Conservation (phyloP, 2,797 vertebrate genomes). For the Pseudochirops cupreus region DNA sequence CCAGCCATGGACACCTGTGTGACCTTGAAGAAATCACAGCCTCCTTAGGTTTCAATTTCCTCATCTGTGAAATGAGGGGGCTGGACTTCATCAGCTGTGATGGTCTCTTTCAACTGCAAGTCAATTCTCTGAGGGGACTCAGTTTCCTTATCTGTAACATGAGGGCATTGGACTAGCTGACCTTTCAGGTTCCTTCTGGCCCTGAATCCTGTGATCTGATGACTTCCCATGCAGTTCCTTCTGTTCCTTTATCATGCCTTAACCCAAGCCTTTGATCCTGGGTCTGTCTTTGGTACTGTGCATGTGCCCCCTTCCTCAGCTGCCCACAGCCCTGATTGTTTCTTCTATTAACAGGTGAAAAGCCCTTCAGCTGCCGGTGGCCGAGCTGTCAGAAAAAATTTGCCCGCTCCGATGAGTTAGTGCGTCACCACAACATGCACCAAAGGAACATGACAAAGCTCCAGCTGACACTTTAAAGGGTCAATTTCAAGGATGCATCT, state of each 20-base stretch:
- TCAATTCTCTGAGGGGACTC: not conserved
- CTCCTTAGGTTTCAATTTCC: not conserved
- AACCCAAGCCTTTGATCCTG: constrained; percentile 8
- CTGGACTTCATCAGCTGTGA: not conserved
- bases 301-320: rapidly evolving
- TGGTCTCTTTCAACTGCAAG: not conserved
- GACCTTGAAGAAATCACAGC: not conserved
- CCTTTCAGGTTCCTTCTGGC: not conserved
- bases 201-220: not conserved
- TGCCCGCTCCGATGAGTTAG: constrained; percentile 98
- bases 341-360: constrained; percentile 94
- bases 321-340: constrained; percentile 67
- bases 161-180: not conserved
- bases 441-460: constrained; percentile 99
- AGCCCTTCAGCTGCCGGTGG: constrained; percentile 98
- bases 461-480: constrained; percentile 92
- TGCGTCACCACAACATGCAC: constrained; percentile 99
- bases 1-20: not conserved
- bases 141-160: not conserved
- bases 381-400: constrained; percentile 99
- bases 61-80: not conserved
- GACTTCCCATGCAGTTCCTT: not conserved
- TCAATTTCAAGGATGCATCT: constrained; percentile 55
- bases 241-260: constrained; percentile 10
- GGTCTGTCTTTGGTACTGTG: constrained; percentile 8